A percentile compares a stretch with the other conserved stretches of the same genome.
These are phyloP conservation scores for Bombus pyrosoma DNA, from an alignment of 1,140 invertebrate genomes.

Conservation along the genomic window DNA sequence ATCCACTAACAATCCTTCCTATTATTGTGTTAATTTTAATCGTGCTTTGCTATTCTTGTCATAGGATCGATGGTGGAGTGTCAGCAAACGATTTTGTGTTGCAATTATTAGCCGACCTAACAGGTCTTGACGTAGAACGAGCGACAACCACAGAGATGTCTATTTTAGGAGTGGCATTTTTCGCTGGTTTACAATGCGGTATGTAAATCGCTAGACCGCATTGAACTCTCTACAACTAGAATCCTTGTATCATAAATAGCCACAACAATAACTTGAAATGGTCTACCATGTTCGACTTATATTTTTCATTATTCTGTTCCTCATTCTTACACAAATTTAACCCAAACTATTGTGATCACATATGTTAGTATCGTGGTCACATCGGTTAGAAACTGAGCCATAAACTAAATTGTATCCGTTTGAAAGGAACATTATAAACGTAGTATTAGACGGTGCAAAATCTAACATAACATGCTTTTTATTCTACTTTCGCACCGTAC, in stretches of 20 bases:
- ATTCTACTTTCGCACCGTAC: neutral
- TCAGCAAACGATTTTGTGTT: slow-evolving; percentile 95
- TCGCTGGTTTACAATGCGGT: slow-evolving; percentile 92
- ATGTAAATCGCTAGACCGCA: slow-evolving; percentile 50
- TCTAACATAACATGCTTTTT: neutral
- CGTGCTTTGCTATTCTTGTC: neutral
- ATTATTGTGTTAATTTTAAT: neutral
- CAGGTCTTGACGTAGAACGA: slow-evolving; percentile 88
- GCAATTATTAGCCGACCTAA: slow-evolving; percentile 93
- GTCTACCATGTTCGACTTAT: neutral
- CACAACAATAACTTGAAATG: neutral
- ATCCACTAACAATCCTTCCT: no score
- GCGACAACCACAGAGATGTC: slow-evolving; percentile 88
- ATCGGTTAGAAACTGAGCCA: no score
- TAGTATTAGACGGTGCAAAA: neutral
- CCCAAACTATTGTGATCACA: no score
- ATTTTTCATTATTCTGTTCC: neutral
- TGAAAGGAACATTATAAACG: neutral
- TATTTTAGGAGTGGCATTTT: slow-evolving; percentile 89
- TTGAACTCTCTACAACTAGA: slow-evolving; percentile 4
- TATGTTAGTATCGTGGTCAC: no score
- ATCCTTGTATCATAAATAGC: no score
- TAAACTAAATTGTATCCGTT: no score
- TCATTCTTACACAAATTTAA: neutral
- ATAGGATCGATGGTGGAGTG: slow-evolving; percentile 96